Evolutionary conservation across 23 tunicate species (phyloP).

Genomic region (Styela clava): DNA sequence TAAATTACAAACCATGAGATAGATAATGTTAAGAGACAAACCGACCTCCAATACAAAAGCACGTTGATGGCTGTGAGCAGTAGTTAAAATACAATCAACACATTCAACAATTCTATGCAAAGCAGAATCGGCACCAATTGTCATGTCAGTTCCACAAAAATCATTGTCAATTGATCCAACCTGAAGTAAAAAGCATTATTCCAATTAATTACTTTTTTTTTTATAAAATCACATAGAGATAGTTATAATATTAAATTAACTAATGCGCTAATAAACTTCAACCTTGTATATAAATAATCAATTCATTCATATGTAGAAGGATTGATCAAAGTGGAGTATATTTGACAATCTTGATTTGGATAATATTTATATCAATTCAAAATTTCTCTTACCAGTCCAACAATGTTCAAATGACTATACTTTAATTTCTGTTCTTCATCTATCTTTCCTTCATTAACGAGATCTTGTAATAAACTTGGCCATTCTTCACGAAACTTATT

Average conservation of each 20-base stretch:
- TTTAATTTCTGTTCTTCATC: constrained; percentile 39
- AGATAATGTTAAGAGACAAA: too few relatives aligned
- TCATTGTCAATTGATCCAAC: constrained; percentile 98
- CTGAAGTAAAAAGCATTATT: too few relatives aligned
- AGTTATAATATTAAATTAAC: too few relatives aligned
- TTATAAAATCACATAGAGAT: too few relatives aligned
- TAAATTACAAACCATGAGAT: too few relatives aligned
- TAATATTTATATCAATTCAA: too few relatives aligned
- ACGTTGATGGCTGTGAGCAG: constrained; percentile 95
- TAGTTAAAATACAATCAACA: constrained; percentile 94
- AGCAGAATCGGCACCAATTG: constrained; percentile 98
- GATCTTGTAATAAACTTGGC: constrained; percentile 62
- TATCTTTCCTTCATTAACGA: constrained; percentile 37
- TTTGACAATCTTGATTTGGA: too few relatives aligned
- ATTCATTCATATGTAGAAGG: too few relatives aligned
- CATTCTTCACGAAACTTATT: constrained; percentile 96
- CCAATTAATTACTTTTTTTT: too few relatives aligned
- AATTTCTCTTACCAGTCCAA: constrained; percentile 92
- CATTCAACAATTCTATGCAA: constrained; percentile 93
- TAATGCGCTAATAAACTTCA: too few relatives aligned
- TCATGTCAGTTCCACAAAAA: constrained; percentile 99
- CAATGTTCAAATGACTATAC: constrained; percentile 76
- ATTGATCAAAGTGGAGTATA: not conserved
- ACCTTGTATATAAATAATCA: too few relatives aligned
- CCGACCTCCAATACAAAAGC: constrained; percentile 85